A percentile compares a stretch with the other conserved stretches of the same genome.
Evolutionary conservation across 2,113 vertebrate genomes (phyloP).

Genomic region (Corythoichthys intestinalis): DNA sequence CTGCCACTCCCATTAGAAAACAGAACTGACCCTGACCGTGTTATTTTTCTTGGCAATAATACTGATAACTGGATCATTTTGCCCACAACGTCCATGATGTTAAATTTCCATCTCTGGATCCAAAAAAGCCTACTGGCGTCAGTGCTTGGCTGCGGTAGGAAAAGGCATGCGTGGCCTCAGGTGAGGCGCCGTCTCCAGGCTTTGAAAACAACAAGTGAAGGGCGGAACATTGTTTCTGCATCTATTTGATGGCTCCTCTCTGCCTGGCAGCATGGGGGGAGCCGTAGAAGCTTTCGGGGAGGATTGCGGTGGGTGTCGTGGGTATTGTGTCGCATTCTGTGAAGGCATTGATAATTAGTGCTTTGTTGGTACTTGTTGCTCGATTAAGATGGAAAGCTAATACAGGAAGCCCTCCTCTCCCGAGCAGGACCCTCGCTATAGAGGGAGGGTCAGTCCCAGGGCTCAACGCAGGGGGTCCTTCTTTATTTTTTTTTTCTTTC

Average conservation of each 20-base stretch:
- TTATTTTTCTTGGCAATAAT: background rate
- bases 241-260: slow-evolving; percentile 57
- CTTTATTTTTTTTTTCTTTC: slow-evolving; percentile 50
- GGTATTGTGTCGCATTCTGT: slow-evolving; percentile 56
- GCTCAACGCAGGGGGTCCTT: slow-evolving; percentile 74
- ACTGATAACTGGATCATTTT: background rate
- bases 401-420: slow-evolving; percentile 74
- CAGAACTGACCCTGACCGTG: background rate
- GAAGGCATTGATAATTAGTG: slow-evolving; percentile 75
- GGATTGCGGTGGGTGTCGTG: background rate
- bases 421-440: slow-evolving; percentile 66
- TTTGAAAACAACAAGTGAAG: slow-evolving; percentile 52
- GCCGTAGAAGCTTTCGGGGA: background rate
- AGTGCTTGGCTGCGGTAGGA: background rate
- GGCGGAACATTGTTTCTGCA: slow-evolving; percentile 49
- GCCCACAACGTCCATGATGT: background rate
- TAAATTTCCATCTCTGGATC: background rate
- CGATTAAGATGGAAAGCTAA: slow-evolving; percentile 77
- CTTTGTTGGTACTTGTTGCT: slow-evolving; percentile 77
- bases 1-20: background rate
- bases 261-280: slow-evolving; percentile 22
- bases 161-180: background rate
- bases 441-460: slow-evolving; percentile 74
- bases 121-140: background rate
- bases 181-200: slow-evolving; percentile 1